A percentile compares a stretch with the other conserved stretches of the same genome.
These are phyloP conservation scores for Synanthedon myopaeformis DNA, from an alignment of 2,888 invertebrate species.

Conservation along the genomic window DNA sequence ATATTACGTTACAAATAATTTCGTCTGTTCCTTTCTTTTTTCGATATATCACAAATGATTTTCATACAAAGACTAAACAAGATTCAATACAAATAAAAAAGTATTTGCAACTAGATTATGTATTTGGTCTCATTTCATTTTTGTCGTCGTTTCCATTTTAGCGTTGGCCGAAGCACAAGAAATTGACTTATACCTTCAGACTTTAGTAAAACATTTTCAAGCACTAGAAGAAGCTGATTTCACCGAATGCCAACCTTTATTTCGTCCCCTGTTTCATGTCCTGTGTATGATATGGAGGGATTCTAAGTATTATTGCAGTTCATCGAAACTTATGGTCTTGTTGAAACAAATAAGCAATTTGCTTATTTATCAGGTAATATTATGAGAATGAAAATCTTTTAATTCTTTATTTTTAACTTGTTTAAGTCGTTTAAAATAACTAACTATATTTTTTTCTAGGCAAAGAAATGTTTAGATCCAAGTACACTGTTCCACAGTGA, in stretches of 20 bases:
- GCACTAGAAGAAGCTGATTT: conserved; percentile 87
- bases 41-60: neutral
- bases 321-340: conserved; percentile 88
- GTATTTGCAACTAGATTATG: neutral
- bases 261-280: conserved; percentile 86
- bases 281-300: conserved; percentile 92
- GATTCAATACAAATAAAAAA: neutral
- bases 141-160: conserved; percentile 24
- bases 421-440: neutral
- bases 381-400: neutral
- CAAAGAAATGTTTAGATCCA: conserved; percentile 89
- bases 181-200: conserved; percentile 87
- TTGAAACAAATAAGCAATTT: conserved; percentile 92
- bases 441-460: conserved; percentile 63
- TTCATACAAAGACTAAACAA: neutral
- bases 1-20: too few species aligned
- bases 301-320: conserved; percentile 90
- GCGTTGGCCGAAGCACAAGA: conserved; percentile 93
- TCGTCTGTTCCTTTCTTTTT: too few species aligned
- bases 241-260: conserved; percentile 80
- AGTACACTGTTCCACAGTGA: conserved; percentile 94
- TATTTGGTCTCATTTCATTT: too few species aligned
- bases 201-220: conserved; percentile 84
- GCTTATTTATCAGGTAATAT: conserved; percentile 84
- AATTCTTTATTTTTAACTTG: neutral